Conservation (phyloP, 2,888 invertebrate genomes). For the Erebia palarica region DNA sequence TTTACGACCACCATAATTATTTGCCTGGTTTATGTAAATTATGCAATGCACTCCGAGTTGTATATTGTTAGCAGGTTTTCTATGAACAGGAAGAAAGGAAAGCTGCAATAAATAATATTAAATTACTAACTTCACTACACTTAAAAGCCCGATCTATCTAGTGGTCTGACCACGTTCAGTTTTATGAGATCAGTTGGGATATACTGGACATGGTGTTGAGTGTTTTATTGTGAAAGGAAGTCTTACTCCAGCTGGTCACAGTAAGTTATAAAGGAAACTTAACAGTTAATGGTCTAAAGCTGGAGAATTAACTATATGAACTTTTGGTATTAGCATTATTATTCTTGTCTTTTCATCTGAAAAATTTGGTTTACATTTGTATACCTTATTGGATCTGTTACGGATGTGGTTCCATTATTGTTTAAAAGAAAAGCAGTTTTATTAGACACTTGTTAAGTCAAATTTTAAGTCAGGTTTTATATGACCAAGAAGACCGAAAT, state of each 20-base stretch:
- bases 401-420: no score
- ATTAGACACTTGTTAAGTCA: no score
- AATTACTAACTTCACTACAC: slow-evolving; percentile 15
- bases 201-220: not conserved
- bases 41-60: slow-evolving; percentile 1
- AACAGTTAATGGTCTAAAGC: no score
- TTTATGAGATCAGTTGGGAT: not conserved
- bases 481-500: not conserved
- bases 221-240: not conserved
- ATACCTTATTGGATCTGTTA: no score
- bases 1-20: slow-evolving; percentile 21
- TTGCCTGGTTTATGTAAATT: slow-evolving; percentile 16
- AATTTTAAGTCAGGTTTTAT: not conserved
- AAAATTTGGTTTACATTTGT: no score
- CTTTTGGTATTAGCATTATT: no score
- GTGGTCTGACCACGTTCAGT: slow-evolving; percentile 2
- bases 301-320: no score
- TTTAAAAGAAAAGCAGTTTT: no score
- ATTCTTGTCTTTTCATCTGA: no score
- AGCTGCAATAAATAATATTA: slow-evolving; percentile 19
- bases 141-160: slow-evolving; percentile 1
- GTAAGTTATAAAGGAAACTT: not conserved
- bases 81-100: slow-evolving; percentile 17
- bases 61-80: slow-evolving; percentile 21
- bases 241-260: not conserved